Conservation (phyloP, 92 coral and sea anemone species). For the Phenganax subtilis region DNA sequence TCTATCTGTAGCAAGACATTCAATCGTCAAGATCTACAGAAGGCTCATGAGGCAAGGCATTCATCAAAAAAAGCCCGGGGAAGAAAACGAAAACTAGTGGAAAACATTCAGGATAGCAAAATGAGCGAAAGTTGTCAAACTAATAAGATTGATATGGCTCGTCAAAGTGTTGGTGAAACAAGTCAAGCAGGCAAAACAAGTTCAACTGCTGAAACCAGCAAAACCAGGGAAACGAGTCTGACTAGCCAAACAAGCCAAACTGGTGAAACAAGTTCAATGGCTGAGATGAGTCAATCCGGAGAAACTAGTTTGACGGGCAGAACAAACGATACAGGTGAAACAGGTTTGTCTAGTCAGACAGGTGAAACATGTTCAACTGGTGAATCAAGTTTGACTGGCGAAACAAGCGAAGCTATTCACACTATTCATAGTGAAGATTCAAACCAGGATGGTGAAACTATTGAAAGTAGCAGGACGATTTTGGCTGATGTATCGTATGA, state of each 20-base stretch:
- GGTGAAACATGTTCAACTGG: neutral
- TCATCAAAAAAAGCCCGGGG: slow-evolving; percentile 2
- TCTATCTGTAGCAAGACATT: slow-evolving; percentile 5
- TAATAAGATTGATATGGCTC: neutral
- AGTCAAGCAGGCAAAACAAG: neutral
- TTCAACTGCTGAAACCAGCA: neutral
- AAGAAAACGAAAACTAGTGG: neutral
- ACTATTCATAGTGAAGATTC: too few relatives aligned
- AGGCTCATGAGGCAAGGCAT: neutral
- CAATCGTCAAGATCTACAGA: slow-evolving; percentile 8
- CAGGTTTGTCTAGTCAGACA: neutral
- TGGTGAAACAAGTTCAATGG: neutral
- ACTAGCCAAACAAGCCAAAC: neutral
- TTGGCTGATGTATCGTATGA: too few relatives aligned
- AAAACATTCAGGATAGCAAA: neutral
- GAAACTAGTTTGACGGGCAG: neutral
- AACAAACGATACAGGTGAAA: too few relatives aligned
- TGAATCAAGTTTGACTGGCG: neutral
- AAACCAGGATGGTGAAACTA: too few relatives aligned
- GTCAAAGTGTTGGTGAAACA: neutral
- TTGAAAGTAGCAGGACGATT: too few relatives aligned
- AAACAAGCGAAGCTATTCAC: neutral
- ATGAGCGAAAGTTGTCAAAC: neutral
- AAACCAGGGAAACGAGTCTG: neutral
- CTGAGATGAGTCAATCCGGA: neutral